Evolutionary conservation across 2,797 vertebrate genomes (phyloP), one percentile per base, ranked within the genome.

Genomic region (Gobio occitaniae): DNA sequence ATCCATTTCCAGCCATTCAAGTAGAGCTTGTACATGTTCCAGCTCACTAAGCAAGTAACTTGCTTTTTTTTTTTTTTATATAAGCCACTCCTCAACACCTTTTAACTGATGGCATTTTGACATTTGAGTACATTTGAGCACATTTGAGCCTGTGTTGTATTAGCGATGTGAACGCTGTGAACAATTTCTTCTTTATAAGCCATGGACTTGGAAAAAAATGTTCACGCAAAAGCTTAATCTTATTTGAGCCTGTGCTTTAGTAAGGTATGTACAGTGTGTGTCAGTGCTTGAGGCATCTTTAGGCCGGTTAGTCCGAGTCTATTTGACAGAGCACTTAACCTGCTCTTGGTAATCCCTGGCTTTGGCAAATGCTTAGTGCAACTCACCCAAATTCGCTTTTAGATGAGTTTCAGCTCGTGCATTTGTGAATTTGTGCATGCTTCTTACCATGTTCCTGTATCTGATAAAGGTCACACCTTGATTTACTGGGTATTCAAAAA

Each of bases 311-410:
- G 78, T 69, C 38, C 11, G 3, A 41, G 70, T 32, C 76, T 63
- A 9, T 86, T 80, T 78, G 71, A 77, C 87, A 63, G 59, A 56
- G 76, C 84, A 86, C 70, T 86, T 80, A 83, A 83, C 70, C 76
- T 80, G 80, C 75, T 85, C 61, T 85, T 65, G 29, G 19, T 85
- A 83, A 88, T 78, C 69, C 54, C 61, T 44, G 59, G 83, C 79
- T 85, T 85, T 78, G 48, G 59, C 65, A 74, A 68, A 50, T 82
- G 66, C 80, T 77, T 66, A 19, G 78, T n/a, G 48, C 74, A 66
- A 80, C 74, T 85, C 56, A 56, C 70, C 63, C 52, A 71, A 84
- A 78, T 83, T 65, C 83, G 79, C 74, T 25, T 79, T 69, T 76
- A 48, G 74, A 78, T 69, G 44, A 56, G 78, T 21, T 84, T 61